Evolutionary conservation across 2,888 invertebrate genomes (phyloP).

Genomic region (Chouioia cunea): DNA sequence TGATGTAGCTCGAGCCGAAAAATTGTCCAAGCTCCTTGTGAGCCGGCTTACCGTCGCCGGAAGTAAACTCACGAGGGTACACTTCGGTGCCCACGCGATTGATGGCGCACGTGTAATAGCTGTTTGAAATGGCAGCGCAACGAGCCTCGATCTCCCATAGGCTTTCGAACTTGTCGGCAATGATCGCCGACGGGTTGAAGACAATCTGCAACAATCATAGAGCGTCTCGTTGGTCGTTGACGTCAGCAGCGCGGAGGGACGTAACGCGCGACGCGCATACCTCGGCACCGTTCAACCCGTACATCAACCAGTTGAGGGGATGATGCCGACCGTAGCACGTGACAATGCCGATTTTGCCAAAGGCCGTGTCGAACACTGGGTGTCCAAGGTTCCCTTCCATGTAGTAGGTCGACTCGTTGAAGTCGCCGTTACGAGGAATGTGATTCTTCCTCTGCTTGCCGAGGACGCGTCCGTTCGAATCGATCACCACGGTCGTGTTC

Average conservation of each 20-base stretch:
- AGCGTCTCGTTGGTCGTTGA: no score
- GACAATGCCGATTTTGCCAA: slow-evolving; percentile 91
- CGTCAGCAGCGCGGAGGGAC: no score
- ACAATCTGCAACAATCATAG: slow-evolving; percentile 76
- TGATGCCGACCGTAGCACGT: slow-evolving; percentile 99
- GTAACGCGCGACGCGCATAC: no score
- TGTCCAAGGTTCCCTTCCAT: slow-evolving; percentile 95
- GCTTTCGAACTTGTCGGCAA: slow-evolving; percentile 77
- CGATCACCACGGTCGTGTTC: slow-evolving; percentile 96
- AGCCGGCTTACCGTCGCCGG: slow-evolving; percentile 83
- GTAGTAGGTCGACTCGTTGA: slow-evolving; percentile 97
- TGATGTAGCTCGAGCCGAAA: slow-evolving; percentile 95
- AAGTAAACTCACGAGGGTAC: slow-evolving; percentile 86
- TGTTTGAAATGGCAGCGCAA: slow-evolving; percentile 95
- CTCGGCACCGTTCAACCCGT: slow-evolving; percentile 96
- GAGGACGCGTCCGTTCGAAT: slow-evolving; percentile 84
- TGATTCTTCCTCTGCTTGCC: slow-evolving; percentile 97
- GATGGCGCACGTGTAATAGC: slow-evolving; percentile 92
- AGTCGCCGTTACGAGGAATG: slow-evolving; percentile 91
- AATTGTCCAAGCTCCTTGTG: slow-evolving; percentile 90
- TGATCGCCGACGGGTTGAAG: slow-evolving; percentile 98
- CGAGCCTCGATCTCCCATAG: slow-evolving; percentile 96
- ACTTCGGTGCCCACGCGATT: slow-evolving; percentile 94
- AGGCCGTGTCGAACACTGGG: slow-evolving; percentile 89
- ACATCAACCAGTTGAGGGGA: slow-evolving; percentile 98